Evolutionary conservation across 2,888 invertebrate species (phyloP).

Genomic region (Apodemia hepburni): DNA sequence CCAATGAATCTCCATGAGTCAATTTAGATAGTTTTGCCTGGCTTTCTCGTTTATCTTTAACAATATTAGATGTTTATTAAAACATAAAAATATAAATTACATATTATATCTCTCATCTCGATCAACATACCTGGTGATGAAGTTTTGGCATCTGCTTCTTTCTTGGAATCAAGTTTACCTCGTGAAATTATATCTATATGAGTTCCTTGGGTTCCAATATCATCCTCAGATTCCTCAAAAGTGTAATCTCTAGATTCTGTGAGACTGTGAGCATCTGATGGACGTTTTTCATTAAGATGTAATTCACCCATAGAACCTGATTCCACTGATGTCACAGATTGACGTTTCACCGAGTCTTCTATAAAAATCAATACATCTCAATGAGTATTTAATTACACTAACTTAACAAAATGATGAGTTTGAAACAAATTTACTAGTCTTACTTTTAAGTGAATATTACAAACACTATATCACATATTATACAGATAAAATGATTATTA

Average conservation of each 20-base stretch:
- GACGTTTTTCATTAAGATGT: slow-evolving; percentile 67
- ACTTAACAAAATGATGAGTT: too few species aligned
- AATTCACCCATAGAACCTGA: slow-evolving; percentile 67
- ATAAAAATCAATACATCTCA: not conserved
- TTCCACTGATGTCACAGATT: slow-evolving; percentile 69
- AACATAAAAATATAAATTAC: not conserved
- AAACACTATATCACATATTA: too few species aligned
- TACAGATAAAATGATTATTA: too few species aligned
- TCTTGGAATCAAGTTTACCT: slow-evolving; percentile 50
- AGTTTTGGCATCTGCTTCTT: slow-evolving; percentile 46
- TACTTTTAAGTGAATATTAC: too few species aligned
- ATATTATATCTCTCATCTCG: slow-evolving; percentile 26
- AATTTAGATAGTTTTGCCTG: slow-evolving; percentile 52
- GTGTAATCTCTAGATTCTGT: slow-evolving; percentile 76
- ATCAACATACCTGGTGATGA: slow-evolving; percentile 21
- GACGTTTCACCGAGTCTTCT: slow-evolving; percentile 58
- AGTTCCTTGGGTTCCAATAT: slow-evolving; percentile 67
- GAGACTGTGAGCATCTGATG: slow-evolving; percentile 71
- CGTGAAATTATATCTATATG: slow-evolving; percentile 53
- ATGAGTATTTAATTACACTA: too few species aligned
- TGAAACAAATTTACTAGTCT: too few species aligned
- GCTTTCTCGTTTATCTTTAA: slow-evolving; percentile 47
- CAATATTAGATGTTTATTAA: slow-evolving; percentile 25
- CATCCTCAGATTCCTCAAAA: slow-evolving; percentile 76
- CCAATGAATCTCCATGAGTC: slow-evolving; percentile 71